phyloP scores from a whole-genome alignment of 2,113 vertebrate genomes.

The Elephantulus edwardii region DNA sequence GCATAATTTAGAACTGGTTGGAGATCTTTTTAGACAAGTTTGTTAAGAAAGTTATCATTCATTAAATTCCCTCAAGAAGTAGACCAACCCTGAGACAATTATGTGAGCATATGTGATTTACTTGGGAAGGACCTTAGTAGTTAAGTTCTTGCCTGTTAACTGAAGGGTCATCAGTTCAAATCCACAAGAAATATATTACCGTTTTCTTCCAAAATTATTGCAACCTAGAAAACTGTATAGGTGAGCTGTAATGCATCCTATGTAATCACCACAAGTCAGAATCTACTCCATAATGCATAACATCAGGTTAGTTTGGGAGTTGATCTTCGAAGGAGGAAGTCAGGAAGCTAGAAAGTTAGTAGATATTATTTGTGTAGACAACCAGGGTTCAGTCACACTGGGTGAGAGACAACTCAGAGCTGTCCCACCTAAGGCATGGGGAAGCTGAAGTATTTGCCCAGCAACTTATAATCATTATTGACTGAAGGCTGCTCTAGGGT shows the following conservation, averaged over 20 bases:
- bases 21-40: conserved; percentile 52
- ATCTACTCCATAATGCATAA: not conserved
- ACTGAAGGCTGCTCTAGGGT: not conserved
- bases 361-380: not conserved
- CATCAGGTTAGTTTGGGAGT: not conserved
- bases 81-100: not conserved
- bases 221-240: too few species aligned
- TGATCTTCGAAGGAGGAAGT: not conserved
- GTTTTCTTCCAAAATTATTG: too few species aligned
- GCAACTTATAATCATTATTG: not conserved
- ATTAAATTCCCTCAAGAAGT: not conserved
- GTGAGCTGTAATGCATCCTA: too few species aligned
- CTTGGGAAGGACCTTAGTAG: not conserved
- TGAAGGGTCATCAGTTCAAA: not conserved
- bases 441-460: not conserved
- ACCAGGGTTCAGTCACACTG: not conserved
- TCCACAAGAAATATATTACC: too few species aligned
- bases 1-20: conserved; percentile 9
- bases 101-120: not conserved
- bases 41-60: not conserved
- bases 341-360: not conserved
- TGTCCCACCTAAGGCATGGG: not conserved
- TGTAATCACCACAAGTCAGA: too few species aligned
- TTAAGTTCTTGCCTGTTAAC: not conserved
- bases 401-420: not conserved